Evolutionary conservation across 1,140 invertebrate species (phyloP).

Genomic region (Scaptomyza hsui): DNA sequence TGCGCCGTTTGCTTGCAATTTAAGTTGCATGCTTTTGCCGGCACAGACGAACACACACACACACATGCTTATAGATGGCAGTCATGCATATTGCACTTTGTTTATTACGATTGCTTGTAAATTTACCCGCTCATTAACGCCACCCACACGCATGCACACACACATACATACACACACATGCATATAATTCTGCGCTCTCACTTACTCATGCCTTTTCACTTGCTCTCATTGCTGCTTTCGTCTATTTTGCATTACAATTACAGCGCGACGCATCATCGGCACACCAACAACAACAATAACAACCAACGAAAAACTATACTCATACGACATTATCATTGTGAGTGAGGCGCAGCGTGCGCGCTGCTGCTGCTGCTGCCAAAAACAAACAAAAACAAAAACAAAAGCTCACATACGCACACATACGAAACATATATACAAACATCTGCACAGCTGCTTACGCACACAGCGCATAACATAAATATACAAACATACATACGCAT

Average conservation of each 20-base stretch:
- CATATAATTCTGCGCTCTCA: constrained; percentile 26
- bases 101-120: constrained; percentile 59
- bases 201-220: constrained; percentile 39
- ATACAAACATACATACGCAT: constrained; percentile 11
- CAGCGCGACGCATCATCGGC: constrained; percentile 44
- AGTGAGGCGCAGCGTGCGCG: constrained; percentile 43
- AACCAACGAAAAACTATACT: constrained; percentile 15
- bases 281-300: constrained; percentile 27
- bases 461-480: constrained; percentile 14
- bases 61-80: constrained; percentile 3
- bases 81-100: constrained; percentile 49
- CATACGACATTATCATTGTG: constrained; percentile 42
- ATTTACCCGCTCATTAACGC: constrained; percentile 35
- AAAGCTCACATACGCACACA: constrained; percentile 16
- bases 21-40: constrained; percentile 42
- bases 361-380: constrained; percentile 33
- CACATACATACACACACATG: constrained; percentile 6
- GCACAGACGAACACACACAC: constrained; percentile 12
- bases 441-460: constrained; percentile 56
- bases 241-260: constrained; percentile 51
- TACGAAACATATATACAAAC: constrained; percentile 11
- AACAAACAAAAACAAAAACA: constrained; percentile 26
- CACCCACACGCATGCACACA: constrained; percentile 42
- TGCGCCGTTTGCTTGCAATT: constrained; percentile 35
- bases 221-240: constrained; percentile 24